Evolutionary conservation across 2,113 vertebrate species (phyloP), one percentile per base, ranked within the genome.

Genomic region (Xyrauchen texanus): DNA sequence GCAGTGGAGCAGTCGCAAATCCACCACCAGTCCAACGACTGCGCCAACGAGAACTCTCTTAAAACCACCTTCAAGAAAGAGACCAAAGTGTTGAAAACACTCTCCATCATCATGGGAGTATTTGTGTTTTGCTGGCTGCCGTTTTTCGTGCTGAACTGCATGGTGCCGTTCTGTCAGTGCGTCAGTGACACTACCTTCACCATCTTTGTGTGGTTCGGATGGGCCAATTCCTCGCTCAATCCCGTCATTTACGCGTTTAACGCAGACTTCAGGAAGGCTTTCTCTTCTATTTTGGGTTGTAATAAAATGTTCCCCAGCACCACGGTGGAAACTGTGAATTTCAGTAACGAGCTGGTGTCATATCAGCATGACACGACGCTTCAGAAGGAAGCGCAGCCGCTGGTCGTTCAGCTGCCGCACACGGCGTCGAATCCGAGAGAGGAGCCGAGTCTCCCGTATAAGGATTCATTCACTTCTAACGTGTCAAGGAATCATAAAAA

Each of bases 21-120:
- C 9, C 87, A 84, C 83, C 55, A 74, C 7, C 89, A 51, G 1
- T 84, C 80, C 66, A 76, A 64, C 51, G 79, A 84, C 57, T 89
- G 90, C 84, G 81, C 87, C 11, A 89, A 92, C 1, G 93, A 93
- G 49, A 88, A 85, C 64, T 89, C 92, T 0, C 65, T 91, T 42
- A 94, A 90, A 84, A 94, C 81, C 0, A 93, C 93, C 0, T 91
- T 95, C 55, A 93, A 86, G 86, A 94, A 94, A 80, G 94, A 96
- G 68, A 94, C 94, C 85, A 95, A 94, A 86, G 94, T 93, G 4
- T 83, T 94, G 15, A 92, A 93, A 82, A 94, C 92, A 0, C 88
- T 94, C 6, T 91, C 92, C 2, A 82, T 94, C 73, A 93, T 93
- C n/a, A 86, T 92, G 90, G 92, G 92, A 42, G 93, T 92, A 34